Percentiles rank a stretch among this genome's conserved stretches.
These are phyloP conservation scores for Bos taurus DNA, from an alignment of 2,113 vertebrate species.

Conservation along the genomic window ARS-UCD2.0 NC_037347.1:44600501-44601000, in stretches of 20 bases:
- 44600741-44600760: conserved; percentile 73
- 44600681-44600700: conserved; percentile 76
- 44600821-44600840: conserved; percentile 88
- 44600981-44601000: neutral
- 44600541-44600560: neutral
- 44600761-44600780: conserved; percentile 82
- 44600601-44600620: neutral
- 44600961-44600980: neutral
- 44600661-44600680: conserved; percentile 68
- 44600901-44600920: conserved; percentile 81
- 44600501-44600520: neutral
- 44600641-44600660: neutral
- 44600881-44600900: conserved; percentile 85
- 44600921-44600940: conserved; percentile 52
- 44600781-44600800: conserved; percentile 83
- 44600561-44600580: neutral
- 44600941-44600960: neutral
- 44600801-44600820: conserved; percentile 79
- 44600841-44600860: conserved; percentile 84
- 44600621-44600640: neutral
- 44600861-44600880: conserved; percentile 83
- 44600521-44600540: neutral
- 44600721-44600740: conserved; percentile 86
- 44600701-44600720: conserved; percentile 89
- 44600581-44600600: neutral